A percentile compares a stretch with the other conserved stretches of the same genome.
Conservation (phyloP, 2,113 vertebrate genomes). For the Phaetusa simplex region DNA sequence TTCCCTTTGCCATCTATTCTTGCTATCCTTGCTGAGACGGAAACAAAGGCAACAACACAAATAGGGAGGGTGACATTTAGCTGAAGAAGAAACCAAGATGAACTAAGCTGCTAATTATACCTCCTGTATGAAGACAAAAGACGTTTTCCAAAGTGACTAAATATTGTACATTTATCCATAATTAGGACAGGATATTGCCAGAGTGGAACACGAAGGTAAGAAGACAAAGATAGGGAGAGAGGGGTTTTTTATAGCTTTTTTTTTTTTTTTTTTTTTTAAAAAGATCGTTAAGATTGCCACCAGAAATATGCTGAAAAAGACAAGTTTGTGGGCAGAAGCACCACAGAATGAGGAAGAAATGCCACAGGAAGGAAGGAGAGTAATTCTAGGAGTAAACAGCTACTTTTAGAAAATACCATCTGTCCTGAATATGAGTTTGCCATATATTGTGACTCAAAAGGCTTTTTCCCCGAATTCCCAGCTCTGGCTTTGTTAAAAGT, state of each 20-base stretch:
- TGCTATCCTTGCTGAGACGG: not conserved
- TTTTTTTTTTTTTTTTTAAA: not conserved
- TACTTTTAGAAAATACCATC: constrained; percentile 64
- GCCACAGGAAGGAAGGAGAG: constrained; percentile 59
- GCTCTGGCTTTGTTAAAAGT: not conserved
- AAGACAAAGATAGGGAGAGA: not conserved
- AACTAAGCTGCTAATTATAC: not conserved
- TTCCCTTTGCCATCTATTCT: not conserved
- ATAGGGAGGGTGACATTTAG: not conserved
- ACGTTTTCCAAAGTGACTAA: not conserved
- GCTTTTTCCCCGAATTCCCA: not conserved
- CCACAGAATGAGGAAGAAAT: constrained; percentile 38
- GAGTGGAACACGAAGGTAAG: not conserved
- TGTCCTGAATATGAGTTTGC: constrained; percentile 34
- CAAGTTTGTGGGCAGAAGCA: constrained; percentile 33
- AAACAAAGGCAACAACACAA: not conserved
- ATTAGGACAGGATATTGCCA: not conserved
- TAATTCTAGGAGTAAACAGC: constrained; percentile 64
- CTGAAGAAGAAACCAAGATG: not conserved
- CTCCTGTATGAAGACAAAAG: not conserved
- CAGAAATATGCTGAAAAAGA: constrained; percentile 51
- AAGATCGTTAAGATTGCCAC: not conserved
- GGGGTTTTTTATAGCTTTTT: not conserved
- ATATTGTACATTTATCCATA: not conserved
- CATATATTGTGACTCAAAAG: not conserved